Evolutionary conservation across 1,140 invertebrate genomes (phyloP), one percentile per base, ranked within the genome.

Genomic region (Pseudomyrmex dendroicus): DNA sequence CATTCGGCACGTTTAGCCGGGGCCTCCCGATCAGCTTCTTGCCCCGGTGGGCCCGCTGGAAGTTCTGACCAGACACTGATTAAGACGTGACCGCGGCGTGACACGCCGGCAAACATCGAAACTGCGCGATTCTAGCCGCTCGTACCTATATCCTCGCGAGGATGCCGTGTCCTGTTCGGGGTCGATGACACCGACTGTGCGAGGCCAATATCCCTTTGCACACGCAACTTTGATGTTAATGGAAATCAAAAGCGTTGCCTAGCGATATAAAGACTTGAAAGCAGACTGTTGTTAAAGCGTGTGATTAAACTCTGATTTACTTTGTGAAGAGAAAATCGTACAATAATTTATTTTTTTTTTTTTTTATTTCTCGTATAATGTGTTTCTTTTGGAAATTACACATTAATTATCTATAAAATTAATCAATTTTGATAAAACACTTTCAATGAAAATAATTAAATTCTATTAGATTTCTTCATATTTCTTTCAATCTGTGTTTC

Each of bases 1-100:
- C 91, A 92, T 93, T 93, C 91, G 92, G 92, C 90, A 92, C 91
- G 91, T 90, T 93, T 89, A 87, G 80, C 86, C 85, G 82, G 63
- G 7, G 4, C 35, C 52, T 70, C 57, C 73, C 72, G 82, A 77
- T 59, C 57, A 84, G 84, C 87, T 89, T 89, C 88, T 89, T 89
- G 88, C 87, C 77, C 73, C 84, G 70, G 17, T 15, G 61, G 61
- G 72, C 12, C 20, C 46, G 61, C 73, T 63, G n/a, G 13, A 62
- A 73, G 83, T 73, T n/a, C 67, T 63, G 62, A 57, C 73, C 84
- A 84, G 67, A 82, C 82, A 66, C 78, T 92, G 90, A 92, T 92
- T 93, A 91, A 93, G 92, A 92, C 89, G 91, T 93, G 90, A 91
- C 89, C 89, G 68, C 82, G 78, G 85, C 76, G 90, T 90, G 92